Evolutionary conservation across 1,140 invertebrate genomes (phyloP), one percentile per base, ranked within the genome.

Genomic region (Hylyphantes graminicola): DNA sequence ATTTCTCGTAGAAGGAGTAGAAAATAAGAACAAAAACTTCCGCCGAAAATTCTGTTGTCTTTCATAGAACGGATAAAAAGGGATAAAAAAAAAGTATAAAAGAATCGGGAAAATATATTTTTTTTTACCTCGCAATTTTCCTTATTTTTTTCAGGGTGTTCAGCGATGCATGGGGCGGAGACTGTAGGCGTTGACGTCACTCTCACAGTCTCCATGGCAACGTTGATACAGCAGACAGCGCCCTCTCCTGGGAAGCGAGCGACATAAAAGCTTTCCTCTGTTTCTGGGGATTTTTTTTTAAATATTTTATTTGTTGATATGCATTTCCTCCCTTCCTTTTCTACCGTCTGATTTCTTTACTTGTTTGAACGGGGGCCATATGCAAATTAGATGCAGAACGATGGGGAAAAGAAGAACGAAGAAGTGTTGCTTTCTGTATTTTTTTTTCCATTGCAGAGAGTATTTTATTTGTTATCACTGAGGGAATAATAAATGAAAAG

Each of bases 181-280:
- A 59, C 53, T 74, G 15, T 21, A 21, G 68, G 80, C 59, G 80
- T 83, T 83, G 80, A 83, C 80, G 80, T 83, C 80, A 83, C 55
- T 74, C 57, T 83, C 70, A 74, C 21, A 61, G 80, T 83, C 74
- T n/a, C 19, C 68, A 83, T 83, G 80, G 80, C 55, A 57, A 83
- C 80, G 17, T 51, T 53, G 80, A 83, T 75, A 83, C 80, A 83
- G 80, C 68, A 55, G 54, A 85, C 64, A 85, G 82, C 82, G 82
- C 82, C 82, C 82, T 77, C 82, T 85, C 82, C 13, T 85, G 82
- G 82, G 82, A 85, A 85, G 74, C n/a, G 64, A 68, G 21, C 54
- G 65, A 85, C 82, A 85, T 85, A 85, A 85, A 85, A 85, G 82
- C 82, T 77, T 85, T 85, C 82, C 72, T 67, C 73, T 85, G 73